A percentile compares a stretch with the other conserved stretches of the same genome.
phyloP scores from a whole-genome alignment of 2,113 vertebrate genomes.

The Nesospiza acunhae region DNA sequence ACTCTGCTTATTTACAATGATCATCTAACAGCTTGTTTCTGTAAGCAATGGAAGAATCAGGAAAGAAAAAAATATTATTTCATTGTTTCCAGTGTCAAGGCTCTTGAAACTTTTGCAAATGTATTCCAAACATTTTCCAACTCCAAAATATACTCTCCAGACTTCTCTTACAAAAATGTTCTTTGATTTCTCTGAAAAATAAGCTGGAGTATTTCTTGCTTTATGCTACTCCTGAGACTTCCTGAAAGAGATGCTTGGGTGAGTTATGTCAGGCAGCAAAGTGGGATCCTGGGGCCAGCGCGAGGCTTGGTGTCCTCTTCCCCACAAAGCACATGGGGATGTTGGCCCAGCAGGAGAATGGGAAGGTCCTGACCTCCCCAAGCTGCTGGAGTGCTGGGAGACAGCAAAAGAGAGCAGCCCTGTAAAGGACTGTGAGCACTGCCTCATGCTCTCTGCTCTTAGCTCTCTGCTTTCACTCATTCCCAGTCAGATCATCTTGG shows the following conservation, averaged over 20 bases:
- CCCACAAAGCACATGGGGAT: neutral
- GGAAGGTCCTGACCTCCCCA: neutral
- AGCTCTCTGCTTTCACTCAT: accelerated
- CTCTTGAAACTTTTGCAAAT: neutral
- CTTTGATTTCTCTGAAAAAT: neutral
- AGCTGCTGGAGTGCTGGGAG: neutral
- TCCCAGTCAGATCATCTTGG: neutral
- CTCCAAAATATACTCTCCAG: neutral
- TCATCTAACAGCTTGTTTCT: neutral
- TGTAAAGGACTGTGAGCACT: neutral
- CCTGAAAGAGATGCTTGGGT: neutral
- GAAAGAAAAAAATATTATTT: neutral
- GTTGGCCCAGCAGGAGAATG: neutral
- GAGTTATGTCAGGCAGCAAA: neutral
- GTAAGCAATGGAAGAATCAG: neutral
- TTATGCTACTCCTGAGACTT: neutral
- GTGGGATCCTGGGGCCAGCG: accelerated
- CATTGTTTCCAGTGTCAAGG: neutral
- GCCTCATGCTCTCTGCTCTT: neutral
- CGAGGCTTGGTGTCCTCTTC: neutral
- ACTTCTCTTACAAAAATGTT: neutral
- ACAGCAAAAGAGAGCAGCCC: accelerated
- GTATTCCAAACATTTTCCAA: neutral
- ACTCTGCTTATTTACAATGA: neutral
- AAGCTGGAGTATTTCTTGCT: neutral